phyloP scores from a whole-genome alignment of 2,113 vertebrate genomes.

The Pseudolaguvia tuberculata region DNA sequence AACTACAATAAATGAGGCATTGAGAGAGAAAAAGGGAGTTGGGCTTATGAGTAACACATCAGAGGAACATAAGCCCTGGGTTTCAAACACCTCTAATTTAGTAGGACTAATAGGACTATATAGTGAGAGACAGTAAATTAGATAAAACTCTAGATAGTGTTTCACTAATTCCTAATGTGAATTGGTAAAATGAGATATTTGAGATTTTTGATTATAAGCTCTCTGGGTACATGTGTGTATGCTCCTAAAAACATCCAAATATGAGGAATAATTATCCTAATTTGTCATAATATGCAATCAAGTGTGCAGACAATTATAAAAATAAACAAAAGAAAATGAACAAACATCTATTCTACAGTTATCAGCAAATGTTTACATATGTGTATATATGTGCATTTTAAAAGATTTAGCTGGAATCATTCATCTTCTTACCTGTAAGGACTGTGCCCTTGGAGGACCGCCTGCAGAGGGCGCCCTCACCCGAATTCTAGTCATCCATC shows the following conservation, averaged over 20 bases:
- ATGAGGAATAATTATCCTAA: not conserved
- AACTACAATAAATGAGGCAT: constrained; percentile 63
- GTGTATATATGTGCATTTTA: too few relatives aligned
- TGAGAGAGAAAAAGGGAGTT: constrained; percentile 52
- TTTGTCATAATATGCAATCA: not conserved
- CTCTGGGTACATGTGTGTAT: not conserved
- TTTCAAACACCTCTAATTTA: not conserved
- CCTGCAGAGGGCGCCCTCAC: too few relatives aligned
- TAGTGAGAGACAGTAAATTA: too few relatives aligned
- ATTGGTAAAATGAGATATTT: not conserved
- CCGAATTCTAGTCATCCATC: too few relatives aligned
- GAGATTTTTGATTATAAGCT: not conserved
- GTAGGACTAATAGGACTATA: too few relatives aligned
- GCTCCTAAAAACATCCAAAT: not conserved
- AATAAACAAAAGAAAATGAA: not conserved
- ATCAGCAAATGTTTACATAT: not conserved
- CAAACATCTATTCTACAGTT: not conserved
- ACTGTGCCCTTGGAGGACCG: too few relatives aligned
- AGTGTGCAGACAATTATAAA: not conserved
- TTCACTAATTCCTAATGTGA: not conserved
- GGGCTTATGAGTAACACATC: constrained; percentile 46
- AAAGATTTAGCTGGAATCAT: too few relatives aligned
- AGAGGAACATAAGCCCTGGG: constrained; percentile 33
- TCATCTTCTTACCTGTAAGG: too few relatives aligned
- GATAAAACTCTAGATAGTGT: too few relatives aligned